Percentiles rank a stretch among this genome's conserved stretches.
Evolutionary conservation across 2,888 invertebrate species (phyloP).

Genomic region (Colostygia pectinataria): DNA sequence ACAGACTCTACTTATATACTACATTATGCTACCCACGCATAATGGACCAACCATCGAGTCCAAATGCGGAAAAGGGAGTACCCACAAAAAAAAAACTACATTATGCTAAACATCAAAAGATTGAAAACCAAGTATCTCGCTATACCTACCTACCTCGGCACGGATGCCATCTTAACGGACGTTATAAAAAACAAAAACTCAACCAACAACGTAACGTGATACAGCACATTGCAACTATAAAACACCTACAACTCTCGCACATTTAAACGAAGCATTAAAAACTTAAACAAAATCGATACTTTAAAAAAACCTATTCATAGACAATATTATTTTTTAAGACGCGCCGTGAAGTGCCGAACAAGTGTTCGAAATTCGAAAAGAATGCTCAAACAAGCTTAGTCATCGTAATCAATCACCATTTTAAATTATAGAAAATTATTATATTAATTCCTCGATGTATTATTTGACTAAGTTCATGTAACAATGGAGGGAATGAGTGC

Average conservation of each 20-base stretch:
- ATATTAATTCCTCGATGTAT: constrained; percentile 76
- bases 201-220: constrained; percentile 13
- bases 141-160: too few relatives aligned
- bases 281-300: constrained; percentile 33
- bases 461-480: constrained; percentile 75
- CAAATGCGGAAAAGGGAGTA: too few relatives aligned
- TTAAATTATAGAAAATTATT: constrained; percentile 73
- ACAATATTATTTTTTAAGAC: constrained; percentile 30
- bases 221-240: constrained; percentile 10
- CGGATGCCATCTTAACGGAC: too few relatives aligned
- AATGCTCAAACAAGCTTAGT: constrained; percentile 54
- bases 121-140: too few relatives aligned
- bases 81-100: too few relatives aligned
- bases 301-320: constrained; percentile 32
- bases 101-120: too few relatives aligned
- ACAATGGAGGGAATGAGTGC: constrained; percentile 71
- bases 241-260: constrained; percentile 20
- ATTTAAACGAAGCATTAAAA: constrained; percentile 30
- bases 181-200: background rate
- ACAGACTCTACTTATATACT: too few relatives aligned
- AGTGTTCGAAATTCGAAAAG: constrained; percentile 14
- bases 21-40: too few relatives aligned
- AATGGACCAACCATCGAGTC: too few relatives aligned
- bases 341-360: constrained; percentile 24
- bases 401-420: constrained; percentile 80